Percentiles rank a stretch among this genome's conserved stretches.
These are phyloP conservation scores for Epizoanthus ramosus DNA, from an alignment of 92 coral and sea anemone species.

Conservation along the genomic window DNA sequence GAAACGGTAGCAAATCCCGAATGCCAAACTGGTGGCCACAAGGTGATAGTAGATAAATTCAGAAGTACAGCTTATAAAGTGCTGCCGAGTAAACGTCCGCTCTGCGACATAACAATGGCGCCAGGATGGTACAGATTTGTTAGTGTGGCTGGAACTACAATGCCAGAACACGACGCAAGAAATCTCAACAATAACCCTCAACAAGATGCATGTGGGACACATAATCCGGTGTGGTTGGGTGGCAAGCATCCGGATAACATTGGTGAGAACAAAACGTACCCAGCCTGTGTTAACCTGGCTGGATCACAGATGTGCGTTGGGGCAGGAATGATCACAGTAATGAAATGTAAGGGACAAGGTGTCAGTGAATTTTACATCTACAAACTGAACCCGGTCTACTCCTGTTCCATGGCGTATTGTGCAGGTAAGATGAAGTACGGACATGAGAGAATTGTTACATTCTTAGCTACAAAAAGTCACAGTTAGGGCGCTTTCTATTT, in stretches of 20 bases:
- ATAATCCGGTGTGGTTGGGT: constrained; percentile 10
- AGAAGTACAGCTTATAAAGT: constrained; percentile 21
- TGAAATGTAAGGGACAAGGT: no score
- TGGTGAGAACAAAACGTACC: background rate
- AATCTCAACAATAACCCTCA: background rate
- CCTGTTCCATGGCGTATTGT: no score
- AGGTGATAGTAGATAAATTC: background rate
- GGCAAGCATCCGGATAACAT: background rate
- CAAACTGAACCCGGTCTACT: no score
- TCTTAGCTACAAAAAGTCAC: no score
- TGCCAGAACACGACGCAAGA: constrained; percentile 8
- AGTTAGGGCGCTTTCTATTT: no score
- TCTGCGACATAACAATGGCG: constrained; percentile 18
- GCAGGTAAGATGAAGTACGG: no score
- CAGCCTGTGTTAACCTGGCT: background rate
- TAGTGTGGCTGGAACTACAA: constrained; percentile 8
- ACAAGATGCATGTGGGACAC: constrained; percentile 19
- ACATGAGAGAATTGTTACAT: no score
- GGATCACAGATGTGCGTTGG: constrained; percentile 16
- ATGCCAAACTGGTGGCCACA: background rate
- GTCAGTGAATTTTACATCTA: no score
- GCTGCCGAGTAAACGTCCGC: background rate
- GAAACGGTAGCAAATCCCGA: background rate
- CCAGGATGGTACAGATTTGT: constrained; percentile 22
- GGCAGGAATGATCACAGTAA: background rate